Base-by-base conservation (phyloP, 2,113 vertebrate species). In the Notarius lentiginosus region DNA sequence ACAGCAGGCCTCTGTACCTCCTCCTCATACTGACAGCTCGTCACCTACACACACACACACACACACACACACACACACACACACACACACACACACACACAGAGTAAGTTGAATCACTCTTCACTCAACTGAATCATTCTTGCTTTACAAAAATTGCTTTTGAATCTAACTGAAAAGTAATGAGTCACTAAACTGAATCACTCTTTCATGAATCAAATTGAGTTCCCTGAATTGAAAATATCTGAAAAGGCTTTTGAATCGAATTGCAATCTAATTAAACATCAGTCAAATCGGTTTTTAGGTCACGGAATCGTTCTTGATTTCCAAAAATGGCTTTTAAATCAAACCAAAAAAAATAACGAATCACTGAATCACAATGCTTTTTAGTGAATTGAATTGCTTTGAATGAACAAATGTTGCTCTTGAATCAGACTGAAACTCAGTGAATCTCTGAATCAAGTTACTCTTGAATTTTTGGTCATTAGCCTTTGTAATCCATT, bases 1-100 rank as follows among this genome's bases (percentile, higher is more conserved):
- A 95, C 91, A 18, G 95, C 92, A 2, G 84, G 79, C 30, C 83
- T 86, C 60, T 88, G 79, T 7, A 92, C 87, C 63, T 49, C 79
- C 56, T 87, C 75, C n/a, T 90, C 86, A 53, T 94, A 88, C 82
- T 93, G 85, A 89, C 83, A 79, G 9, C 6, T 85, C 81, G 92
- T 73, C 51, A 95, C 47, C 82, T 88, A 73, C 24, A 84, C 4
- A 84, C 7, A 82, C 51, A 86, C 60, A 20, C 70, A 55, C 22
- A 77, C 65, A 49, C 49, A 41, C 80, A 82, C 27, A 27, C n/a
- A 84, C 49, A 81, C 34, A 81, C 75, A 79, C 41, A 79, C 66
- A 51, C 51, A 79, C 41, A 79, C 66, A 51, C 51, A 83, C 49
- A 80, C 27, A 84, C 70, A 41, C 41, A 41, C 3, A 41, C 3